Evolutionary conservation across 2,797 vertebrate genomes (phyloP), one percentile per base, ranked within the genome.

Genomic region (Rhinella marina): DNA sequence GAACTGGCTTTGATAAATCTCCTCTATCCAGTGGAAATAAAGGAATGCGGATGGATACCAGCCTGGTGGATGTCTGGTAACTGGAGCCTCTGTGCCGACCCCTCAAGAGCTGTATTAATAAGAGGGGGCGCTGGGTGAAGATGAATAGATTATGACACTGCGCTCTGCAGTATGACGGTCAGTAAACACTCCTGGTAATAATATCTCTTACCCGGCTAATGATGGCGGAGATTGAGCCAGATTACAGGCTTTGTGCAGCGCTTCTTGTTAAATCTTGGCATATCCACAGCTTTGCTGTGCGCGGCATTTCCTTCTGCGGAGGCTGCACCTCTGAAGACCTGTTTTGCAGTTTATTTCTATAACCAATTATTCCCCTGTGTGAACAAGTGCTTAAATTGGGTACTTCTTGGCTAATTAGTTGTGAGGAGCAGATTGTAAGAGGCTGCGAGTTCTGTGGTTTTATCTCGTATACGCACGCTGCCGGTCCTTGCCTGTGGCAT

Each of bases 341-440:
- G 66, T 72, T 75, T 79, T 61, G n/a, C 57, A 72, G 64, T 88
- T 88, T 81, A 88, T 75, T 88, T 82, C 62, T 82, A 64, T 79
- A 41, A 82, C 11, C 78, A 81, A 86, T 86, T 82, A 82, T 82
- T 88, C 27, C 78, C 78, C 59, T 81, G 57, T 82, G 27, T 86
- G 88, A 85, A 80, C 75, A 73, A 73, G 77, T 64, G 57, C 66
- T 68, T 88, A 81, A 85, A 88, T 88, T 62, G 61, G 82, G 77
- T 66, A 76, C 66, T 88, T 81, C 83, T 85, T 73, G 25, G 57
- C 70, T 85, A 88, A 88, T 88, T 88, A 81, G 83, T 81, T 88
- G 73, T 48, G 52, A 78, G 80, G 27, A 83, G 81, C 86, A 84
- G 86, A 88, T 84, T 88, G 86, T 27, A 48, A 25, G 68, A 57